phyloP scores from a whole-genome alignment of 1,140 invertebrate species.

The Apolygus lucorum region DNA sequence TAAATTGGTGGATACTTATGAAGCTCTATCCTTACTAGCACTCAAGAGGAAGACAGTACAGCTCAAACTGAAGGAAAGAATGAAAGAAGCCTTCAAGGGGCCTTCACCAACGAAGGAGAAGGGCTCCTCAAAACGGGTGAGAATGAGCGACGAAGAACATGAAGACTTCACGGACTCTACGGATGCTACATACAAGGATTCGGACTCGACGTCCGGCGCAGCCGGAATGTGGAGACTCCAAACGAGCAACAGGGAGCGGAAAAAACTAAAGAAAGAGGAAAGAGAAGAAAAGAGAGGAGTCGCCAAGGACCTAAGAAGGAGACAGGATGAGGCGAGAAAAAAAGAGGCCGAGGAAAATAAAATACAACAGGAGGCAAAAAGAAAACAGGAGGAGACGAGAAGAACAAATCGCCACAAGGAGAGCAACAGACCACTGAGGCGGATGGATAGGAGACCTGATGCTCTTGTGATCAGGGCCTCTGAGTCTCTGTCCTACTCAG shows the following conservation, averaged over 20 bases:
- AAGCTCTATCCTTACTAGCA: not conserved
- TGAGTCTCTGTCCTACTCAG: not conserved
- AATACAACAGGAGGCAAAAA: not conserved
- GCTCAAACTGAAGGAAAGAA: conserved; percentile 3
- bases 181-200: not conserved
- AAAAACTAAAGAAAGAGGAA: not conserved
- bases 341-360: not conserved
- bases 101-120: not conserved
- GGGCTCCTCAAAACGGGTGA: not conserved
- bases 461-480: not conserved
- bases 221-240: not conserved
- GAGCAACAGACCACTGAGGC: not conserved
- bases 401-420: not conserved
- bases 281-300: not conserved
- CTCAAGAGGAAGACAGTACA: conserved; percentile 2
- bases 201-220: not conserved
- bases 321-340: not conserved
- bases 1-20: not conserved
- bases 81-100: not conserved
- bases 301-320: not conserved
- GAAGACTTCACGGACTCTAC: not conserved
- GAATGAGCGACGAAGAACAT: not conserved
- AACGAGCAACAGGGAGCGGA: not conserved
- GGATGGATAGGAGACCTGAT: too few relatives aligned
- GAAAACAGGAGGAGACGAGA: not conserved